phyloP scores from a whole-genome alignment of 2,888 invertebrate species.

The Clostera curtula region DNA sequence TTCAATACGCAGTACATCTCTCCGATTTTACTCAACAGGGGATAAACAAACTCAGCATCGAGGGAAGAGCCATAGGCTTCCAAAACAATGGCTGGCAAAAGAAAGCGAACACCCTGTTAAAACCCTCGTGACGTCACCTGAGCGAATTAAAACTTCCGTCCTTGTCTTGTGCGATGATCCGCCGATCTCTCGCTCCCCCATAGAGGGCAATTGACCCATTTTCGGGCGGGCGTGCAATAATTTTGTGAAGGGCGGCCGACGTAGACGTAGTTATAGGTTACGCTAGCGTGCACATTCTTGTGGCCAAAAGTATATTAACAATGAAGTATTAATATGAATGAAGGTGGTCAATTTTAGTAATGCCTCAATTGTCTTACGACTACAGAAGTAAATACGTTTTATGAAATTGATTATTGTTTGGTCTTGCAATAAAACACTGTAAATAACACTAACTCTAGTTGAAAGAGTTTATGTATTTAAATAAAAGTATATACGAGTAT shows the following conservation, averaged over 20 bases:
- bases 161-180: conserved; percentile 41
- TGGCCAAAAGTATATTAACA: conserved; percentile 9
- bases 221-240: conserved; percentile 65
- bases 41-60: conserved; percentile 33
- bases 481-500: no score
- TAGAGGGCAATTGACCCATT: conserved; percentile 72
- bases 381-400: no score
- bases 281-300: conserved; percentile 51
- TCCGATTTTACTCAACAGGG: conserved; percentile 30
- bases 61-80: conserved; percentile 30
- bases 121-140: conserved; percentile 67
- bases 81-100: conserved; percentile 59
- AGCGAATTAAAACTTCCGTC: conserved; percentile 58
- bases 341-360: no score
- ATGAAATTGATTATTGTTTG: no score
- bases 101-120: conserved; percentile 54
- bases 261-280: conserved; percentile 48
- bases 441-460: no score
- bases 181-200: conserved; percentile 42
- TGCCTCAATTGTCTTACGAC: no score
- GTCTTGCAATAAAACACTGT: no score
- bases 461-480: no score
- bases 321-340: no score
- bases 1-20: conserved; percentile 30
- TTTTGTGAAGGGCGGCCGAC: conserved; percentile 55